Conservation (phyloP, 2,888 invertebrate species). For the Pterostichus madidus region DNA sequence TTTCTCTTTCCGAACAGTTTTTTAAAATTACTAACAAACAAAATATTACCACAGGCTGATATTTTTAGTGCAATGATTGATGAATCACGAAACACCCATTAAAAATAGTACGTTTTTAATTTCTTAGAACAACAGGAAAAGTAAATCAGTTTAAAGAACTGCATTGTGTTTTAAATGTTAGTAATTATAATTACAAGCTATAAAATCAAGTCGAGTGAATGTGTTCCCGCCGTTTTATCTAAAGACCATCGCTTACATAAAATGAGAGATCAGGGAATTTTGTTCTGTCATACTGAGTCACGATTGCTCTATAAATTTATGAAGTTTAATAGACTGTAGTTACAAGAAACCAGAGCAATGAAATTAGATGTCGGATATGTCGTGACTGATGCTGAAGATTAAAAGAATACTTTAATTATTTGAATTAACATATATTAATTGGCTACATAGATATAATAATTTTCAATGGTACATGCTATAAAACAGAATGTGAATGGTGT, state of each 20-base stretch:
- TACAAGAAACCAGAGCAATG: background rate
- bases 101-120: background rate
- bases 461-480: no score
- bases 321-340: background rate
- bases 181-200: background rate
- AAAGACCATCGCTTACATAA: constrained; percentile 3
- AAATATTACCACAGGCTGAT: background rate
- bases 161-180: background rate
- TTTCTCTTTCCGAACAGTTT: background rate
- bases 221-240: background rate
- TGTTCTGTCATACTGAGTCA: background rate
- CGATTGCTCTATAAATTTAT: constrained; percentile 4
- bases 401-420: background rate
- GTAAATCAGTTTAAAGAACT: background rate
- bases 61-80: background rate
- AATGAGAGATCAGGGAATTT: constrained; percentile 5
- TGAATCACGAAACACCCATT: constrained; percentile 1
- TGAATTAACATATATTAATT: background rate
- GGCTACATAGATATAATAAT: background rate
- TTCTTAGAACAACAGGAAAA: background rate
- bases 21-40: background rate
- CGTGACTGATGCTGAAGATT: background rate
- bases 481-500: no score
- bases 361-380: background rate
- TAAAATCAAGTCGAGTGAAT: constrained; percentile 14